phyloP scores from a whole-genome alignment of 2,888 invertebrate genomes.

The Agrochola lychnidis region DNA sequence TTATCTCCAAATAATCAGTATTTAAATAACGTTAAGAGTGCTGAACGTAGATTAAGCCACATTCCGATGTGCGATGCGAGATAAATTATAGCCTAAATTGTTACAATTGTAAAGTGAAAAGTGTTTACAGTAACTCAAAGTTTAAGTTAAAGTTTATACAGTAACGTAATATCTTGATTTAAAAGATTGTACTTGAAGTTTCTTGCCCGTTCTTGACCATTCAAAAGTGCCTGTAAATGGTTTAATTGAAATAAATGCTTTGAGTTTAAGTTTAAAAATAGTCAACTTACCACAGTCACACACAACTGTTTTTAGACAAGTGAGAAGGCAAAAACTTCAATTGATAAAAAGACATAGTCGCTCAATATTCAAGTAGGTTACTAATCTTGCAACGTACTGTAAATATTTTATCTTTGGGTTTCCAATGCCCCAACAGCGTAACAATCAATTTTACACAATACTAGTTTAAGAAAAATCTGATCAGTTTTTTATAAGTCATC shows the following conservation, averaged over 20 bases:
- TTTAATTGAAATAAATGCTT: too few relatives aligned
- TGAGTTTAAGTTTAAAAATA: background rate
- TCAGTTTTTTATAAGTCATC: conserved; percentile 54
- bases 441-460: conserved; percentile 13
- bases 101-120: background rate
- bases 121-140: too few relatives aligned
- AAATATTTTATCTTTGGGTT: conserved; percentile 44
- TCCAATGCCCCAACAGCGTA: conserved; percentile 13
- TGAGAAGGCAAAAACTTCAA: background rate
- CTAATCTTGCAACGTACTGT: conserved; percentile 42
- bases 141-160: too few relatives aligned
- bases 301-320: too few relatives aligned
- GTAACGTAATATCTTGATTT: too few relatives aligned
- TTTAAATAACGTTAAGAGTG: background rate
- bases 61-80: background rate
- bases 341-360: background rate
- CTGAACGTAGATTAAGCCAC: background rate
- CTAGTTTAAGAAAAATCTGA: conserved; percentile 25
- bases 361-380: background rate
- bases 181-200: too few relatives aligned
- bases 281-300: too few relatives aligned
- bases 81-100: too few relatives aligned
- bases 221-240: too few relatives aligned
- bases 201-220: too few relatives aligned
- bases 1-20: background rate